Conservation (phyloP, 2,113 vertebrate genomes). For the Pachycephala philippinensis region DNA sequence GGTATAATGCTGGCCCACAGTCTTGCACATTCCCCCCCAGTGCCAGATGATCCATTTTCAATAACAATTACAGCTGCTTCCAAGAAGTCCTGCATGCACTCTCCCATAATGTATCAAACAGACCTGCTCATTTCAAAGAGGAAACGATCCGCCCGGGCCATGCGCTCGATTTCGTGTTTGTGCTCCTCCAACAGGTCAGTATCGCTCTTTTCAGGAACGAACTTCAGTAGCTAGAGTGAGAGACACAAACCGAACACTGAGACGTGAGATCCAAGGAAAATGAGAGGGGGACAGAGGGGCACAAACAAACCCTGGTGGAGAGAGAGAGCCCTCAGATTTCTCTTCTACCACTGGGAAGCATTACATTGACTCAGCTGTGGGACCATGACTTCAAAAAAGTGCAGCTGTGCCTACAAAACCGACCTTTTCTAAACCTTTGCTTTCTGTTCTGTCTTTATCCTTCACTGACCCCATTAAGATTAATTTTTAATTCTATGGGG, state of each 20-base stretch:
- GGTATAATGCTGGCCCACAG: not conserved
- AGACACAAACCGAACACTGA: slow-evolving; percentile 10
- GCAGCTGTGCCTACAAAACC: slow-evolving; percentile 42
- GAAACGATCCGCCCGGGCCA: slow-evolving; percentile 97
- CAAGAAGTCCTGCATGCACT: not conserved
- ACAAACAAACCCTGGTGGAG: not conserved
- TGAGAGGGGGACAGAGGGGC: not conserved
- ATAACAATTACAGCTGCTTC: not conserved
- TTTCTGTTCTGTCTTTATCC: slow-evolving; percentile 1
- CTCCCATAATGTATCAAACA: not conserved
- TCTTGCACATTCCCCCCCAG: not conserved
- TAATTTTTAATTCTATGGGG: not conserved
- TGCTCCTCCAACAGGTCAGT: slow-evolving; percentile 95
- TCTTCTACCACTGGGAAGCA: not conserved
- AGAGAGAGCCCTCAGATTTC: not conserved
- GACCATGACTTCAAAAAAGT: not conserved
- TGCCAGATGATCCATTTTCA: slow-evolving; percentile 10
- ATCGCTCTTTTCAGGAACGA: slow-evolving; percentile 94
- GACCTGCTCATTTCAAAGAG: slow-evolving; percentile 99
- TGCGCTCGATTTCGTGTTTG: slow-evolving; percentile 94
- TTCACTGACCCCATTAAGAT: not conserved
- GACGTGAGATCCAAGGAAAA: not conserved
- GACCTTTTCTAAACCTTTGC: slow-evolving; percentile 29
- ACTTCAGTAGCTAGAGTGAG: slow-evolving; percentile 86
- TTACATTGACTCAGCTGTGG: not conserved